Base-by-base conservation (phyloP, 2,113 vertebrate species). In the Chaenogobius annularis region DNA sequence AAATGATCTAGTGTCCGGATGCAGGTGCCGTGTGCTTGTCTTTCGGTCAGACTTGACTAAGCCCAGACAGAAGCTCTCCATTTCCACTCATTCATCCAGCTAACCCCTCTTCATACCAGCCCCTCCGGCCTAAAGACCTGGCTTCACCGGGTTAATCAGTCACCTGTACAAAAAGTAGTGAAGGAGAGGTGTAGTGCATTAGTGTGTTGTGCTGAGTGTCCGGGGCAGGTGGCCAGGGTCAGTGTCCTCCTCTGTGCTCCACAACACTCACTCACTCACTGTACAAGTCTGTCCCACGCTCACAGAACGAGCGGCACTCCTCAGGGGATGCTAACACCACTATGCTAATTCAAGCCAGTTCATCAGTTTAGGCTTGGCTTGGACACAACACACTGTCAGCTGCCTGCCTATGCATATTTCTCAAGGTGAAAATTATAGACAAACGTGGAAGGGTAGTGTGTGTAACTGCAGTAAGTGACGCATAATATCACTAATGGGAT, bases 171-270 rank as follows among this genome's bases (percentile, higher is more conserved):
- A 78, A 86, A 75, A 86, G 47, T 75, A 79, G 73, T 64, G 73
- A 15, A 14, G 17, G 62, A 22, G 4, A 31, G 26, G 50, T 67
- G 79, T 67, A 13, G 22, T 56, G 55, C 20, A 23, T 56, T 23
- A 56, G 11, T 73, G 78, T 64, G 78, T 68, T 76, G 63, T 79
- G 56, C 23, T 15, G 72, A 80, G 78, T 84, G 85, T 89, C 82
- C 85, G 74, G 78, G 85, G 90, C 90, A 92, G 91, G 86, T 93
- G 91, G 91, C 72, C 81, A 66, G 85, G 87, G 89, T 93, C 83
- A 83, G 75, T 81, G 79, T 83, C 85, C 78, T 83, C 71, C 75
- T 90, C 87, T 90, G 75, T 77, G 61, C 79, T 82, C 70, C 77
- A 91, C 91, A 90, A 75, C 75, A 83, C 26, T 31, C 26, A 31